Percentiles rank a stretch among this genome's conserved stretches.
These are phyloP conservation scores for Halcyon malimbica DNA, from an alignment of 2,113 vertebrate species.

Conservation along the genomic window DNA sequence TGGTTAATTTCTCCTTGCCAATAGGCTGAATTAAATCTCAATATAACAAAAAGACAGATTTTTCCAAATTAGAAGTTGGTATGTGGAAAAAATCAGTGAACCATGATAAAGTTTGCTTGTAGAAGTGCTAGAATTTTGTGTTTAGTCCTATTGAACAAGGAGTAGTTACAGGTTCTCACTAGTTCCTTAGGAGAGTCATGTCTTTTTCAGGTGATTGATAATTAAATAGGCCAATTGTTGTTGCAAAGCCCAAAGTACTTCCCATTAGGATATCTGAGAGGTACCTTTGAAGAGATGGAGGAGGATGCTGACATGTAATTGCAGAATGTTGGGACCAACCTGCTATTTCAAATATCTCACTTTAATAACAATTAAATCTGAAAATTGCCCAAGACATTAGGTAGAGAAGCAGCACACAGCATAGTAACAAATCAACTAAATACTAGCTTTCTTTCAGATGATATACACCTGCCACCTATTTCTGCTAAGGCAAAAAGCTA, in stretches of 20 bases:
- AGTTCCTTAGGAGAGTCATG: not conserved
- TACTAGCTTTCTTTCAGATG: not conserved
- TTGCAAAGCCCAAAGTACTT: not conserved
- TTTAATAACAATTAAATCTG: slow-evolving; percentile 22
- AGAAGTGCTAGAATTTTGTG: not conserved
- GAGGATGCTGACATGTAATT: slow-evolving; percentile 18
- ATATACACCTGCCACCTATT: not conserved
- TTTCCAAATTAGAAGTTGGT: not conserved
- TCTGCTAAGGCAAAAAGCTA: not conserved
- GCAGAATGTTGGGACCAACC: not conserved
- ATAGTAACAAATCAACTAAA: not conserved
- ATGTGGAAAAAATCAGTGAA: not conserved
- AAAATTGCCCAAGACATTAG: not conserved
- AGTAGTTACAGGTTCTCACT: not conserved
- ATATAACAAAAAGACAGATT: not conserved
- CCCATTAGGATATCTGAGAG: not conserved
- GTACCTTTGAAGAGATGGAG: slow-evolving; percentile 12
- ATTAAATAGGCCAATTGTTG: not conserved
- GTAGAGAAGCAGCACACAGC: not conserved
- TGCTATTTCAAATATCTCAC: not conserved
- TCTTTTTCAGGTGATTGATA: slow-evolving; percentile 5
- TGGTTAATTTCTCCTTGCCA: slow-evolving; percentile 56
- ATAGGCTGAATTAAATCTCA: slow-evolving; percentile 44
- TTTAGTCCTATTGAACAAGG: not conserved
- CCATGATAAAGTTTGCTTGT: not conserved